phyloP scores from a whole-genome alignment of 2,888 invertebrate species.

The Campaea margaritaria region DNA sequence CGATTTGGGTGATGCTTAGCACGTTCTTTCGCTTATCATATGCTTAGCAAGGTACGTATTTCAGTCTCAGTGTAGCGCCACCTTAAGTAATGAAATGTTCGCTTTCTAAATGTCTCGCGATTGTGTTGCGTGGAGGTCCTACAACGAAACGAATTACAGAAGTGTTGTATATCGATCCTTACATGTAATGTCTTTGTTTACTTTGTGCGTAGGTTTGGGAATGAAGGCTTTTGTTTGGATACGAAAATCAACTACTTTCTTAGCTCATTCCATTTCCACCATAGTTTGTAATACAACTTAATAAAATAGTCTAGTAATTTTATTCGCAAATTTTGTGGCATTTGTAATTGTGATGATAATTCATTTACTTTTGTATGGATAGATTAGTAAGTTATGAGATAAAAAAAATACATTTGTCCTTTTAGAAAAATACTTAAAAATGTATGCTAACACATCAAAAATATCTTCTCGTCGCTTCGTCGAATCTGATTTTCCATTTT shows the following conservation, averaged over 20 bases:
- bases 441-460: too few relatives aligned
- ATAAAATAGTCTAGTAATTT: too few relatives aligned
- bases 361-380: too few relatives aligned
- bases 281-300: background rate
- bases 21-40: too few relatives aligned
- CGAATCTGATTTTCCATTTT: background rate
- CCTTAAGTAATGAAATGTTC: slow-evolving; percentile 39
- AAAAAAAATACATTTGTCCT: too few relatives aligned
- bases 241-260: background rate
- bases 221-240: background rate
- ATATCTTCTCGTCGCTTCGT: too few relatives aligned
- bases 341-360: too few relatives aligned
- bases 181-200: slow-evolving; percentile 12
- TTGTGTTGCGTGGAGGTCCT: slow-evolving; percentile 10
- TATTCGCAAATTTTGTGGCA: too few relatives aligned
- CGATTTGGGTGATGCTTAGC: too few relatives aligned
- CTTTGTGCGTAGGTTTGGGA: background rate
- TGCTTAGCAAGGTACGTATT: too few relatives aligned
- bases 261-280: background rate
- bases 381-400: too few relatives aligned
- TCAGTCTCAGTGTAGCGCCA: background rate
- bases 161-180: slow-evolving; percentile 9
- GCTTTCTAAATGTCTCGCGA: slow-evolving; percentile 41
- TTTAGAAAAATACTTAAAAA: too few relatives aligned
- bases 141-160: slow-evolving; percentile 12